phyloP scores from a whole-genome alignment of 2,797 vertebrate genomes.

The Phataginus tetradactyla region DNA sequence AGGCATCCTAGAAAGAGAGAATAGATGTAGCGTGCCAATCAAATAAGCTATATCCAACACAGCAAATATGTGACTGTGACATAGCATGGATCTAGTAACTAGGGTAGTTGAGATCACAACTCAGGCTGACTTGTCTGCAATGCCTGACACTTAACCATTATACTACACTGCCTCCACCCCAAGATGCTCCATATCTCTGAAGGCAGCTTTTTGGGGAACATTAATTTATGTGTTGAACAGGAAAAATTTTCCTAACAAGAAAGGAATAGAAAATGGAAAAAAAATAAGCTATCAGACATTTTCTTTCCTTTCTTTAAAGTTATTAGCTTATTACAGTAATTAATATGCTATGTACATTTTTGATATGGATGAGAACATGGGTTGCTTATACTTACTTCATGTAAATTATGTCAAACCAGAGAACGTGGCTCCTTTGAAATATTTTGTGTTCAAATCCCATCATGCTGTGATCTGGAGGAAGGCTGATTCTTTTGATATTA shows the following conservation, averaged over 20 bases:
- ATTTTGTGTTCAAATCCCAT: background rate
- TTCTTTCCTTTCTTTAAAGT: background rate
- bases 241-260: background rate
- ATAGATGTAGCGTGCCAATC: background rate
- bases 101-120: background rate
- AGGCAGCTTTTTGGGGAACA: background rate
- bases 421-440: background rate
- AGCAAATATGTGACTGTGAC: background rate
- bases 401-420: background rate
- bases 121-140: background rate
- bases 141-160: background rate
- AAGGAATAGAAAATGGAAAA: background rate
- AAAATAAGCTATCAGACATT: background rate
- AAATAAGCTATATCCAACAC: background rate
- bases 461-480: background rate
- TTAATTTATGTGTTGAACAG: background rate
- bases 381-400: background rate
- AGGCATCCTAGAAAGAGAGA: background rate
- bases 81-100: background rate
- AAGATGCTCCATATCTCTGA: background rate
- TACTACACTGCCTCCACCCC: background rate
- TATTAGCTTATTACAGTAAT: slow-evolving; percentile 9
- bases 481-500: slow-evolving; percentile 8
- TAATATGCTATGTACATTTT: background rate
- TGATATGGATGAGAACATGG: background rate